Conservation (phyloP, 1,140 invertebrate genomes). For the Drosophila quadrilineata region DNA sequence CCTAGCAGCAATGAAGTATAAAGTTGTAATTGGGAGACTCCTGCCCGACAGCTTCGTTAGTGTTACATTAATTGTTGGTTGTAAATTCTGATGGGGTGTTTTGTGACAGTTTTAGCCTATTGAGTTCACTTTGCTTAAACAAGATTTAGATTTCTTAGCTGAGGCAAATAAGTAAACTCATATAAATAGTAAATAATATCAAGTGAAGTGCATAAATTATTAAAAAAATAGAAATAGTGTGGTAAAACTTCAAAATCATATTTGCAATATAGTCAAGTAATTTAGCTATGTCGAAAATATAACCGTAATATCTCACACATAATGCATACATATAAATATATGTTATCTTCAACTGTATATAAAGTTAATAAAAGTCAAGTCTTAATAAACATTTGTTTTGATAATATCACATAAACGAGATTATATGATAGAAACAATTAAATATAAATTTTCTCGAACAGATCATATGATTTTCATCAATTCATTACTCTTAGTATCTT, state of each 20-base stretch:
- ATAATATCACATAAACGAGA: too few species aligned
- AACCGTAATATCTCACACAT: constrained; percentile 38
- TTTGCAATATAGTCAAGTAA: constrained; percentile 68
- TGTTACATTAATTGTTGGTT: too few species aligned
- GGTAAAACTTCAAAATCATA: constrained; percentile 23
- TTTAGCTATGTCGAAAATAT: constrained; percentile 49
- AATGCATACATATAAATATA: constrained; percentile 49
- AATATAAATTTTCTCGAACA: too few species aligned
- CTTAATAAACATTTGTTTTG: too few species aligned
- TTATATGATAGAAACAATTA: too few species aligned
- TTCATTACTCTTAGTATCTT: too few species aligned
- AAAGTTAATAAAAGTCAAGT: too few species aligned
- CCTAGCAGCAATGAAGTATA: constrained; percentile 74
- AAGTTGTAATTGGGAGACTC: constrained; percentile 58
- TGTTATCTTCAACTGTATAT: constrained; percentile 16
- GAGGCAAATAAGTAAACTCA: neutral
- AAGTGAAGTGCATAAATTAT: too few species aligned
- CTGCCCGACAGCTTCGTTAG: constrained; percentile 9
- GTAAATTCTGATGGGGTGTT: too few species aligned
- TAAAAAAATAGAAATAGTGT: too few species aligned
- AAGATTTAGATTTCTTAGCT: constrained; percentile 49
- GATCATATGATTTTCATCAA: too few species aligned
- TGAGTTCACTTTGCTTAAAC: constrained; percentile 74
- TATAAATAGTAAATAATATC: neutral
- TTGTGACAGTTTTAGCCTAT: constrained; percentile 69